These are phyloP conservation scores for Stenichneumon culpator DNA, from an alignment of 2,888 invertebrate genomes.

Conservation along the genomic window DNA sequence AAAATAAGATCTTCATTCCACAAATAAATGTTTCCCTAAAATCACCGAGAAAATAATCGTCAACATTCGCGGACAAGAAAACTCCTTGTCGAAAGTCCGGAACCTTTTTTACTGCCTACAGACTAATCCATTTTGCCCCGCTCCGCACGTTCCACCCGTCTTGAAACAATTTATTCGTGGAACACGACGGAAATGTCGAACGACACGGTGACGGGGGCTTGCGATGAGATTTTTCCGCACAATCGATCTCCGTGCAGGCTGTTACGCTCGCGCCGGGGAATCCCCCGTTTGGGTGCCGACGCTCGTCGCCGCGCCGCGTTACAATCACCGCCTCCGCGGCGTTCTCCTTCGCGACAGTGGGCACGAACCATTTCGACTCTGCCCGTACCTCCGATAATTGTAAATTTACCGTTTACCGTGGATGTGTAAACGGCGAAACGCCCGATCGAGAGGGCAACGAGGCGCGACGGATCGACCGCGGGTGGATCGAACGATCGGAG, in stretches of 20 bases:
- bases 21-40: too few relatives aligned
- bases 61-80: too few relatives aligned
- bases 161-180: background rate
- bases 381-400: slow-evolving; percentile 46
- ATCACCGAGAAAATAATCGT: too few relatives aligned
- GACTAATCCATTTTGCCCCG: too few relatives aligned
- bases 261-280: background rate
- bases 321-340: background rate
- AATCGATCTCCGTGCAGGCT: background rate
- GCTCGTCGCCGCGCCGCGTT: background rate
- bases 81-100: too few relatives aligned
- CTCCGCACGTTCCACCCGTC: background rate
- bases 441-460: background rate
- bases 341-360: slow-evolving; percentile 22
- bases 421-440: background rate
- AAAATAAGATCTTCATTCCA: too few relatives aligned
- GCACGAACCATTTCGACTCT: slow-evolving; percentile 9
- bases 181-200: background rate
- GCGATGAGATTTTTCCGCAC: background rate
- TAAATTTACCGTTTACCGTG: slow-evolving; percentile 42
- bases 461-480: background rate
- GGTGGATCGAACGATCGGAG: slow-evolving; percentile 18
- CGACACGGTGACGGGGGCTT: background rate
- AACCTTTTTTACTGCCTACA: too few relatives aligned
- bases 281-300: background rate